A percentile compares a stretch with the other conserved stretches of the same genome.
phyloP scores from a whole-genome alignment of 2,888 invertebrate genomes.

The Bellardia pandia region DNA sequence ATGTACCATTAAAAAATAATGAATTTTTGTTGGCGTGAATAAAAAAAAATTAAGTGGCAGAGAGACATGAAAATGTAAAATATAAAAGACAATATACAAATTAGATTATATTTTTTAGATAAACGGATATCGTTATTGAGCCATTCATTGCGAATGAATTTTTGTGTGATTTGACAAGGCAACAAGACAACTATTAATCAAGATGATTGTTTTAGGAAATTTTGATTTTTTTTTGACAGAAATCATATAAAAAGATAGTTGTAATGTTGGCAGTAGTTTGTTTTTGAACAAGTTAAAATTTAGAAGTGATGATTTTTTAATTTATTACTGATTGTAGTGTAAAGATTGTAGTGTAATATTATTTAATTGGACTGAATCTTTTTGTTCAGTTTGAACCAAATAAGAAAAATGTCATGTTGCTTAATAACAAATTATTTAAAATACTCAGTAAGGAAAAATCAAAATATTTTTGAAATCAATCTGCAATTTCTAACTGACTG shows the following conservation, averaged over 20 bases:
- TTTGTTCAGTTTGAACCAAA: too few species aligned
- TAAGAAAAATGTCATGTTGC: too few species aligned
- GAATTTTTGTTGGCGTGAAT: conserved; percentile 27
- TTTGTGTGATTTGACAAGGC: conserved; percentile 10
- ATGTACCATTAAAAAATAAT: conserved; percentile 59
- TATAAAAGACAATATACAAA: conserved; percentile 13
- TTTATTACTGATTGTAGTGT: too few species aligned
- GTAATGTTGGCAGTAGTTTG: too few species aligned
- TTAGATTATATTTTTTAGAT: conserved; percentile 21
- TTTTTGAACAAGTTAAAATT: too few species aligned
- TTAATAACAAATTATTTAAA: too few species aligned
- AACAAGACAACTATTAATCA: conserved; percentile 52
- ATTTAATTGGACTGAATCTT: too few species aligned
- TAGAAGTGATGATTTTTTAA: too few species aligned
- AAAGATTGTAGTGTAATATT: too few species aligned
- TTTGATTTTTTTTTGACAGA: background rate
- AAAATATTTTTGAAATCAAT: too few species aligned
- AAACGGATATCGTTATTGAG: conserved; percentile 50
- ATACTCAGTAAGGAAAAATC: too few species aligned
- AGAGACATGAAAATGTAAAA: conserved; percentile 44
- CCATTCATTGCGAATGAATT: conserved; percentile 18
- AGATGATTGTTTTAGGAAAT: conserved; percentile 58
- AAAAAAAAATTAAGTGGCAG: background rate
- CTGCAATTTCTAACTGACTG: too few species aligned
- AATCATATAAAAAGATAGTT: conserved; percentile 39